A percentile compares a stretch with the other conserved stretches of the same genome.
These are phyloP conservation scores for Sphaeridia pumilis DNA, from an alignment of 2,888 invertebrate genomes.

Conservation along the genomic window DNA sequence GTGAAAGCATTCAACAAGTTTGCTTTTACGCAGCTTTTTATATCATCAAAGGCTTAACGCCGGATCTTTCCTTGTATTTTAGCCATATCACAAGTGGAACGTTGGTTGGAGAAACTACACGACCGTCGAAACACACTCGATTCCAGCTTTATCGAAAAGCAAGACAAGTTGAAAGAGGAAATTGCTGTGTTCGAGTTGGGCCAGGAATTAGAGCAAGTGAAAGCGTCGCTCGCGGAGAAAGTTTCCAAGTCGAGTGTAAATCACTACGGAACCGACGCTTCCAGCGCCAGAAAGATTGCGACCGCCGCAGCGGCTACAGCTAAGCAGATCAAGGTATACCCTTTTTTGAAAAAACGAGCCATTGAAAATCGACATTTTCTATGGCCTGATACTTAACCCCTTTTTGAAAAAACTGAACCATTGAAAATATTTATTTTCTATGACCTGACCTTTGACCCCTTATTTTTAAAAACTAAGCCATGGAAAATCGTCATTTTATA, in stretches of 20 bases:
- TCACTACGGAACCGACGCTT: constrained; percentile 6
- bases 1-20: too few species aligned
- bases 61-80: background rate
- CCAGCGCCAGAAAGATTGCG: background rate
- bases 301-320: background rate
- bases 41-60: background rate
- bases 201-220: constrained; percentile 47
- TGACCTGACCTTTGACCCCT: too few species aligned
- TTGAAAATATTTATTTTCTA: too few species aligned
- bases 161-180: constrained; percentile 63
- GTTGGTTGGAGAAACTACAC: constrained; percentile 62
- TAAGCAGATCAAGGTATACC: background rate
- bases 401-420: too few species aligned
- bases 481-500: background rate
- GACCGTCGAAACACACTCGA: constrained; percentile 61
- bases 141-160: constrained; percentile 52
- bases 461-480: background rate
- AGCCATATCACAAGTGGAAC: constrained; percentile 49
- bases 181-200: constrained; percentile 56
- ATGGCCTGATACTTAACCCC: too few species aligned
- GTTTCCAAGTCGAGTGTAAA: background rate
- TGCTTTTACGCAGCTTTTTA: background rate
- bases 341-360: background rate
- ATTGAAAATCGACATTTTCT: too few species aligned
- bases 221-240: constrained; percentile 43